These are phyloP conservation scores for Potamarius usumacintae DNA, from an alignment of 2,113 vertebrate species.

Conservation along the genomic window DNA sequence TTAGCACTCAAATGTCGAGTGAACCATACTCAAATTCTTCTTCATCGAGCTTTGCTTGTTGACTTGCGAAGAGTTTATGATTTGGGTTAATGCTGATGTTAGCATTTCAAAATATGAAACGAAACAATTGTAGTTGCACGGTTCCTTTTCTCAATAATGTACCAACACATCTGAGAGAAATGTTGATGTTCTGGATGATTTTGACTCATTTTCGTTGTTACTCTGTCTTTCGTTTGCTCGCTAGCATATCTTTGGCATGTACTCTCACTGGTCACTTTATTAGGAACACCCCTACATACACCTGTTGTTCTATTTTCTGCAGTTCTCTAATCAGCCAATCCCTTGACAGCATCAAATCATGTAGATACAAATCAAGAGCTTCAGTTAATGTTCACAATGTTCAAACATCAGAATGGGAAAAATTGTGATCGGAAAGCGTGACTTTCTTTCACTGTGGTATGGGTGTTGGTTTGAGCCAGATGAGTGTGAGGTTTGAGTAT, in stretches of 20 bases:
- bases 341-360: no score
- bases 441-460: no score
- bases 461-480: no score
- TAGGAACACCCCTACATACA: no score
- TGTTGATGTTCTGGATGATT: neutral
- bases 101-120: neutral
- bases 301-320: no score
- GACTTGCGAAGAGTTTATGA: neutral
- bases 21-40: neutral
- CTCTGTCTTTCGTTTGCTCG: neutral
- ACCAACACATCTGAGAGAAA: neutral
- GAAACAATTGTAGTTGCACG: neutral
- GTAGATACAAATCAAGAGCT: no score
- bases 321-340: no score
- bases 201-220: neutral
- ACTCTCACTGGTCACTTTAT: no score
- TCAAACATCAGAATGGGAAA: no score
- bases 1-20: neutral
- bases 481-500: no score
- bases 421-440: no score
- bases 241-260: neutral
- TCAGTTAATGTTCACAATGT: no score
- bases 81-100: neutral
- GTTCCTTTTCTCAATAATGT: neutral
- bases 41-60: neutral